phyloP scores from a whole-genome alignment of 1,140 invertebrate species.

The Orchestia grillus region DNA sequence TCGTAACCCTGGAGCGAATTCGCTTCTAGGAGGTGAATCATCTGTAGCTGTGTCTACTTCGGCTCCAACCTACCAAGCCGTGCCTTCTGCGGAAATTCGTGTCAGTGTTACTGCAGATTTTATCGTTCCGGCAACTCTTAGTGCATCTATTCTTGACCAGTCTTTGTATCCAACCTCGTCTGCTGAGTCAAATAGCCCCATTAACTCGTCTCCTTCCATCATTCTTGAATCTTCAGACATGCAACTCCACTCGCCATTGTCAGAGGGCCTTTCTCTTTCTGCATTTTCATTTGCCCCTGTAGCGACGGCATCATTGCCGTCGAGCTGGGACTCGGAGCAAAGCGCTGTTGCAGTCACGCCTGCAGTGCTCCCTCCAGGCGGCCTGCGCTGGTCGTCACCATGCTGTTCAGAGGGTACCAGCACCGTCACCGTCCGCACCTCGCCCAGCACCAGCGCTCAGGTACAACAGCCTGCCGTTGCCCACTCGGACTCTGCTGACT shows the following conservation, averaged over 20 bases:
- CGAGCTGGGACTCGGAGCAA: background rate
- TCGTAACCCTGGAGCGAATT: background rate
- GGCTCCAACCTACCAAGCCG: slow-evolving; percentile 15
- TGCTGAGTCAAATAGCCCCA: background rate
- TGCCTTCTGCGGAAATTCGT: slow-evolving; percentile 13
- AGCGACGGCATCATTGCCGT: background rate
- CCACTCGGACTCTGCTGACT: background rate
- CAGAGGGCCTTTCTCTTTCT: background rate
- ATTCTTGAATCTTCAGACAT: background rate
- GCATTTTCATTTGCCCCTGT: background rate
- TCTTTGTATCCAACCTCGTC: background rate
- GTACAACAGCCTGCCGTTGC: background rate
- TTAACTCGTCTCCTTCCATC: background rate
- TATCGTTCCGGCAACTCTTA: background rate
- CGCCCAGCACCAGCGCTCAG: background rate
- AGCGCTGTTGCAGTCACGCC: background rate
- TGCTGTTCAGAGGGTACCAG: background rate
- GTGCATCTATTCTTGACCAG: background rate
- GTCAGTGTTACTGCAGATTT: background rate
- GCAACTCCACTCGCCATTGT: background rate
- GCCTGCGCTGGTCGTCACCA: slow-evolving; percentile 20
- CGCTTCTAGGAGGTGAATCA: background rate
- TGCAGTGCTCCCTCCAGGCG: background rate
- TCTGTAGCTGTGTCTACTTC: background rate
- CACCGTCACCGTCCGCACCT: slow-evolving; percentile 8